phyloP scores from a whole-genome alignment of 2,888 invertebrate species.

The Pyrrhosoma nymphula region DNA sequence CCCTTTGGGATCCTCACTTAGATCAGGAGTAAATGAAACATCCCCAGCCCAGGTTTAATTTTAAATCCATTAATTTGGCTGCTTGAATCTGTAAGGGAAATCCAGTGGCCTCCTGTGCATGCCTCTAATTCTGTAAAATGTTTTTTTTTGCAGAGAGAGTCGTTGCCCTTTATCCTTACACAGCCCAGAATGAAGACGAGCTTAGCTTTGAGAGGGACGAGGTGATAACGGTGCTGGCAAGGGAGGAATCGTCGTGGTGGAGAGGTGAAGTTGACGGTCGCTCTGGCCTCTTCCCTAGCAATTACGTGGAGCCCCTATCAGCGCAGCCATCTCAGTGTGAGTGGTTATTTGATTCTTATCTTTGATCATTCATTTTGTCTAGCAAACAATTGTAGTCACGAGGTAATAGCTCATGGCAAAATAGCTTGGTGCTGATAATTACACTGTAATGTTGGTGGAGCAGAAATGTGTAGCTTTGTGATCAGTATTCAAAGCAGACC shows the following conservation, averaged over 20 bases:
- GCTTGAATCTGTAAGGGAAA: too few species aligned
- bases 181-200: constrained; percentile 97
- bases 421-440: not conserved
- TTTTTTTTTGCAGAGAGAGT: constrained; percentile 85
- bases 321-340: constrained; percentile 79
- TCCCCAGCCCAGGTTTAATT: too few species aligned
- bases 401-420: constrained; percentile 62
- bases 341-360: constrained; percentile 76
- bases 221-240: constrained; percentile 91
- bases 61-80: too few species aligned
- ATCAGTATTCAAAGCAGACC: not conserved
- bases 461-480: not conserved
- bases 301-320: constrained; percentile 90
- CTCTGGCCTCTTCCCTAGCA: constrained; percentile 96
- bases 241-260: constrained; percentile 99
- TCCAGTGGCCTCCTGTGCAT: not conserved
- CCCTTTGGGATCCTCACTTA: too few species aligned
- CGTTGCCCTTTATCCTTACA: constrained; percentile 95
- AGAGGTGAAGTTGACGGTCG: constrained; percentile 94
- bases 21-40: too few species aligned
- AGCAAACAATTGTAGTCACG: constrained; percentile 67
- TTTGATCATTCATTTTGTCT: constrained; percentile 69
- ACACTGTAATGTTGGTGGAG: not conserved
- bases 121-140: not conserved
- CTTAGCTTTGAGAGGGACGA: constrained; percentile 95